Conservation (phyloP, 2,888 invertebrate species). For the Epinotia nisella region DNA sequence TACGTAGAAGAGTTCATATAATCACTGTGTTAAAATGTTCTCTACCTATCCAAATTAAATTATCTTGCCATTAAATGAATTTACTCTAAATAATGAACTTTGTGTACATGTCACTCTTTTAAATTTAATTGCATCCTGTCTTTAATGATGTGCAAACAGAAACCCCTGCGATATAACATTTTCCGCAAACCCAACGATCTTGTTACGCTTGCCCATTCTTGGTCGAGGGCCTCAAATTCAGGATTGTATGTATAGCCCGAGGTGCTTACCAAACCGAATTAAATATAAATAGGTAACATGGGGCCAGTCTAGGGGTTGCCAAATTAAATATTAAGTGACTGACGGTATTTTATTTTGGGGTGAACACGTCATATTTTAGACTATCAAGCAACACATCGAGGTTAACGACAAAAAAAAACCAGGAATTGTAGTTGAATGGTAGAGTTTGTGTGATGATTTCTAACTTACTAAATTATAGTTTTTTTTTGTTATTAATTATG, state of each 20-base stretch:
- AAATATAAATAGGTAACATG: conserved; percentile 74
- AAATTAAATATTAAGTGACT: conserved; percentile 67
- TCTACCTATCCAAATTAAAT: not conserved
- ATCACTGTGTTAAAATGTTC: not conserved
- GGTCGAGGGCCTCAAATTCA: conserved; percentile 25
- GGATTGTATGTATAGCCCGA: conserved; percentile 48
- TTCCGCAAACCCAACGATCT: conserved; percentile 23
- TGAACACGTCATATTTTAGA: not conserved
- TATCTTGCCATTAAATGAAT: not conserved
- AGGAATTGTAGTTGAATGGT: too few species aligned
- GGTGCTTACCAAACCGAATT: conserved; percentile 60
- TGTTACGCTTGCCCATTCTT: conserved; percentile 40
- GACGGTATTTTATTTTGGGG: conserved; percentile 1
- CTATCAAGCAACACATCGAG: too few species aligned
- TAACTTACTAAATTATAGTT: too few species aligned
- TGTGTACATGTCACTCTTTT: conserved; percentile 7
- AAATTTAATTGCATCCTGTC: conserved; percentile 18
- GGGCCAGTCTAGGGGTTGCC: conserved; percentile 59
- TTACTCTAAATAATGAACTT: not conserved
- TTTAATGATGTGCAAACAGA: conserved; percentile 37
- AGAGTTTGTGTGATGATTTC: too few species aligned
- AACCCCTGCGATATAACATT: conserved; percentile 23
- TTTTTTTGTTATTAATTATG: too few species aligned
- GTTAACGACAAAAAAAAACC: too few species aligned
- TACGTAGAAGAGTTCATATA: too few species aligned